Conservation (phyloP, 2,797 vertebrate genomes). For the Dipus sagitta region DNA sequence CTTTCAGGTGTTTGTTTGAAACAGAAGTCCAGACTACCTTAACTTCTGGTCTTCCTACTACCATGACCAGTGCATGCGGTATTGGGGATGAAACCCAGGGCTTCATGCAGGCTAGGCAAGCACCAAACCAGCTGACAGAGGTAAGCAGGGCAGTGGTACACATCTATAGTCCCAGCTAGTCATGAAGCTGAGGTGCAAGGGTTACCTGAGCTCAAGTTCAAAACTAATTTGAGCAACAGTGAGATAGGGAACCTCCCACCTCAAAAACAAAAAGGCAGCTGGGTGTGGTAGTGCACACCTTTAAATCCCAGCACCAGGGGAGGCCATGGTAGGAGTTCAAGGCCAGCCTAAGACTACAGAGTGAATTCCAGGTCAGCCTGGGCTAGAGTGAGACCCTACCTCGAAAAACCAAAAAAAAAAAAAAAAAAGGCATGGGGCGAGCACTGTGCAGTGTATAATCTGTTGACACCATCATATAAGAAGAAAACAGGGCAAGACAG, state of each 20-base stretch:
- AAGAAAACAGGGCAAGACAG: background rate
- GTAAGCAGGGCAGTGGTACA: background rate
- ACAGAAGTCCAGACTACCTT: too few relatives aligned
- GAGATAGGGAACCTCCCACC: background rate
- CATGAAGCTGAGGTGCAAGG: background rate
- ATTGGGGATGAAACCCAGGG: too few relatives aligned
- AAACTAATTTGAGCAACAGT: background rate
- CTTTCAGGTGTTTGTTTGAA: slow-evolving; percentile 30
- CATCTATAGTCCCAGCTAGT: background rate
- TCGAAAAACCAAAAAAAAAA: background rate
- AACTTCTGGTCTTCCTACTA: too few relatives aligned
- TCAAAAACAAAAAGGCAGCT: too few relatives aligned
- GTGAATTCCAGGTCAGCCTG: too few relatives aligned
- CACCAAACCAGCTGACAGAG: too few relatives aligned
- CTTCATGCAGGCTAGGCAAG: too few relatives aligned
- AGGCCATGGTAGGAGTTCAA: too few relatives aligned
- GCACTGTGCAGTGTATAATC: background rate
- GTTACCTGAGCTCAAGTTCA: background rate
- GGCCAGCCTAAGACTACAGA: too few relatives aligned
- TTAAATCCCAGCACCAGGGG: too few relatives aligned
- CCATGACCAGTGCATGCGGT: rapidly evolving
- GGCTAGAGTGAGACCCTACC: too few relatives aligned
- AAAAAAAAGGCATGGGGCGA: background rate
- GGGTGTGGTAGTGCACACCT: too few relatives aligned
- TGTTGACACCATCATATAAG: background rate